These are phyloP conservation scores for Bugulina stolonifera DNA, from an alignment of 2,888 invertebrate genomes.

Conservation along the genomic window DNA sequence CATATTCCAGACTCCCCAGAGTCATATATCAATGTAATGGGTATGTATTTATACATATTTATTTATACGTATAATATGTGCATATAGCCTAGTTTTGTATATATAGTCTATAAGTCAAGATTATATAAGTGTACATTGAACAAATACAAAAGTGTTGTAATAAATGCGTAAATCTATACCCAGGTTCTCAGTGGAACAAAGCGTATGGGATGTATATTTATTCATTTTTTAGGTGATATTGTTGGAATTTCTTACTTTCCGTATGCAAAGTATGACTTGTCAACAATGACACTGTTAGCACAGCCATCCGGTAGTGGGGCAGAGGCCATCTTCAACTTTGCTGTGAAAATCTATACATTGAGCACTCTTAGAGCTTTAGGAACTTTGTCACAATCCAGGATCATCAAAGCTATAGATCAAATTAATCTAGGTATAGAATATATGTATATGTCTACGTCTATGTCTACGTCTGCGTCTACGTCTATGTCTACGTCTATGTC, in stretches of 20 bases:
- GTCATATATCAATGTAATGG: slow-evolving; percentile 58
- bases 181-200: no score
- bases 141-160: no score
- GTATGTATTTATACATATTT: no score
- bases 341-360: slow-evolving; percentile 85
- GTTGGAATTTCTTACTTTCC: slow-evolving; percentile 57
- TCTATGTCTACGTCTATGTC: no score
- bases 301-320: slow-evolving; percentile 64
- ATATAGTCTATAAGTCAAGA: no score
- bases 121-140: no score
- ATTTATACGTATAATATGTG: no score
- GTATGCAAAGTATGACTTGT: slow-evolving; percentile 43
- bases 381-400: neutral
- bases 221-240: slow-evolving; percentile 64
- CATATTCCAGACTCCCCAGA: slow-evolving; percentile 89
- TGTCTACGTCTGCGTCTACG: no score
- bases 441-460: no score
- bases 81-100: no score
- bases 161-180: no score
- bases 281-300: slow-evolving; percentile 51
- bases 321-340: slow-evolving; percentile 93
- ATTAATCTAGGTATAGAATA: slow-evolving; percentile 12
- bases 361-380: slow-evolving; percentile 70
- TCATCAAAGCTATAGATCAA: neutral
- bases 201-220: no score